Evolutionary conservation across 2,888 invertebrate genomes (phyloP).

Genomic region (Lasioglossum morio): DNA sequence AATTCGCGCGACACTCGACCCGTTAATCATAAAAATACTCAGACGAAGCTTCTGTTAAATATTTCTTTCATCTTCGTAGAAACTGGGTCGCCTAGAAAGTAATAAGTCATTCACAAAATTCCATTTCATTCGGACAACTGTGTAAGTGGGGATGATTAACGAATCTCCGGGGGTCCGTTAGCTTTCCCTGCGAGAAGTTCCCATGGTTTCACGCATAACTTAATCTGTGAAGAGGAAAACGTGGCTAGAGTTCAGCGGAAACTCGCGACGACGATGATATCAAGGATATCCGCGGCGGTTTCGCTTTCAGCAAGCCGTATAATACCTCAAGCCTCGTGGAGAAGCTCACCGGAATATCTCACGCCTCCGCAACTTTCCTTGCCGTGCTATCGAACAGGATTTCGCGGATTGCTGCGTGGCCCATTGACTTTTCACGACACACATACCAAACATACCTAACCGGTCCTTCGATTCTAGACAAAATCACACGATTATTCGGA

Average conservation of each 20-base stretch:
- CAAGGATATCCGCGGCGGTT: slow-evolving; percentile 48
- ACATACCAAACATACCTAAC: slow-evolving; percentile 26
- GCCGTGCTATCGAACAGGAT: slow-evolving; percentile 25
- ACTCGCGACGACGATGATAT: slow-evolving; percentile 8
- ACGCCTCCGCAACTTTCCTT: slow-evolving; percentile 67
- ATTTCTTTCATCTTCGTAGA: background rate
- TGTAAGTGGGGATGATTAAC: background rate
- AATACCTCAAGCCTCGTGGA: slow-evolving; percentile 39
- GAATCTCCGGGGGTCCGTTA: background rate
- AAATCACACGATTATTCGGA: background rate
- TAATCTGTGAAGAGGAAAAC: background rate
- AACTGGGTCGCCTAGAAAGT: background rate
- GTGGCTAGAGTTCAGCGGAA: background rate
- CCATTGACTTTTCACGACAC: slow-evolving; percentile 29
- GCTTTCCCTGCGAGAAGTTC: background rate
- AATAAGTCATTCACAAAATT: slow-evolving; percentile 5
- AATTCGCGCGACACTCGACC: background rate
- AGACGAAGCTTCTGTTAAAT: background rate
- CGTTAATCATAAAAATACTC: background rate
- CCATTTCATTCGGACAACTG: background rate
- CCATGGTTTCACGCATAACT: background rate
- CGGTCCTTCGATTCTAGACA: background rate
- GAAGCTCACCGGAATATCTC: slow-evolving; percentile 45
- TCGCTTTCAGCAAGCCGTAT: slow-evolving; percentile 68
- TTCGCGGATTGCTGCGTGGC: background rate